Evolutionary conservation across 2,797 vertebrate genomes (phyloP), one percentile per base, ranked within the genome.

Genomic region (Gymnoscopelus microlampas): DNA sequence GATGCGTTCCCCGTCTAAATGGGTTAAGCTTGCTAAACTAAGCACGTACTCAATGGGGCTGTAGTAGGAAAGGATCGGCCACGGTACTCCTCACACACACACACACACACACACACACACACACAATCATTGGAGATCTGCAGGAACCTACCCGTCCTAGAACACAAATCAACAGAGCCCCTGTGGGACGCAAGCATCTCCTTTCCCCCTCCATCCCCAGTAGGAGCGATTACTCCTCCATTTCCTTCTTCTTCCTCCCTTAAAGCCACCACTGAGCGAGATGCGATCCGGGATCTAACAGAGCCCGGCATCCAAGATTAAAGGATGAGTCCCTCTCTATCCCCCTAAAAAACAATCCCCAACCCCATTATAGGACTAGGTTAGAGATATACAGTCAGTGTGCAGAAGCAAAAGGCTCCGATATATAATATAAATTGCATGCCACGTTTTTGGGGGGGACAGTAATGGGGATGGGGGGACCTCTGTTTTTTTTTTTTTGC

Each of bases 41-140:
- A 71, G 60, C 51, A 70, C 56, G 48, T 69, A 44, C 58, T 71
- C 58, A 24, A 61, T 79, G 32, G 2, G 26, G 79, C 56, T 74
- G 66, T 78, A 76, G 66, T 78, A 76, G 80, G 9, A 44, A 81
- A 73, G 75, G 74, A 72, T 76, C 79, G 71, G 67, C 19, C 29
- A 53, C 63, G 69, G 63, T 86, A 79, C 84, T 70, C 59, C 73
- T 68, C 55, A 59, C 48, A 57, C 26, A 9, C 4, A 79, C 67
- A 69, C n/a, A 26, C 55, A 85, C 58, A 55, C 53, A 56, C 51
- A 74, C 12, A 71, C 23, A 81, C 73, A 77, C 60, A 66, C 54
- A 82, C 8, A 14, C 50, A 80, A 77, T 19, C 19, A 19, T 19
- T 19, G 1, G 5, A 32, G 6, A 7, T 39, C 39, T 44, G 7